Evolutionary conservation across 2,797 vertebrate genomes (phyloP).

Genomic region (Limosa lapponica): DNA sequence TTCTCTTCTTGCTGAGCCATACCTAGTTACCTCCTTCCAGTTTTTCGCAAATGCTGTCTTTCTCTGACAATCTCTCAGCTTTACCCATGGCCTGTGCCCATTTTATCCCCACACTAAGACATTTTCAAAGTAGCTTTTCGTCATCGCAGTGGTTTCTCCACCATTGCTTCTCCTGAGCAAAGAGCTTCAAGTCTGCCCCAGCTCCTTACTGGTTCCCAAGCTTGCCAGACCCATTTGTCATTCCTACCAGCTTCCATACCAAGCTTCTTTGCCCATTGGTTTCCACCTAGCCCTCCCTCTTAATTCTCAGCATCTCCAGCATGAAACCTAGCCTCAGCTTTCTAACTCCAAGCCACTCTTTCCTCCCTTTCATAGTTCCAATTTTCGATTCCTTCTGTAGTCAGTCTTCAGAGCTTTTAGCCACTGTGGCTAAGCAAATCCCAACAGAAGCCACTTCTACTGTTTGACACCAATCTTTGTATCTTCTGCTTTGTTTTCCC

Average conservation of each 20-base stretch:
- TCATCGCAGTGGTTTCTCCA: background rate
- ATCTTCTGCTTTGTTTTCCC: background rate
- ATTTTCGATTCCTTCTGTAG: background rate
- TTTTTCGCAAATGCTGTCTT: background rate
- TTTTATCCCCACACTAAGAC: background rate
- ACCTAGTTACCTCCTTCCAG: background rate
- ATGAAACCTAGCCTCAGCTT: background rate
- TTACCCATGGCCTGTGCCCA: background rate
- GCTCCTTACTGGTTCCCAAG: background rate
- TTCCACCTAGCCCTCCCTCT: background rate
- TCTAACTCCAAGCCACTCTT: background rate
- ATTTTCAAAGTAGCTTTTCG: background rate
- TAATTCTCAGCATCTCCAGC: background rate
- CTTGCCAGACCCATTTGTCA: background rate
- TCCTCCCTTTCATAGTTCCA: background rate
- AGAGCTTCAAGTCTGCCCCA: background rate
- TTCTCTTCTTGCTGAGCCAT: background rate
- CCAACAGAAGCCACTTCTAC: background rate
- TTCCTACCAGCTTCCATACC: background rate
- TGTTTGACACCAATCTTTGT: background rate
- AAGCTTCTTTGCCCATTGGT: background rate
- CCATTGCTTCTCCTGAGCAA: background rate
- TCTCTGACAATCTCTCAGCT: background rate
- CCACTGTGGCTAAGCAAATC: background rate
- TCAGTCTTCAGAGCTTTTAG: background rate